Conservation (phyloP, 2,797 vertebrate genomes). For the Gymnoscopelus braueri region DNA sequence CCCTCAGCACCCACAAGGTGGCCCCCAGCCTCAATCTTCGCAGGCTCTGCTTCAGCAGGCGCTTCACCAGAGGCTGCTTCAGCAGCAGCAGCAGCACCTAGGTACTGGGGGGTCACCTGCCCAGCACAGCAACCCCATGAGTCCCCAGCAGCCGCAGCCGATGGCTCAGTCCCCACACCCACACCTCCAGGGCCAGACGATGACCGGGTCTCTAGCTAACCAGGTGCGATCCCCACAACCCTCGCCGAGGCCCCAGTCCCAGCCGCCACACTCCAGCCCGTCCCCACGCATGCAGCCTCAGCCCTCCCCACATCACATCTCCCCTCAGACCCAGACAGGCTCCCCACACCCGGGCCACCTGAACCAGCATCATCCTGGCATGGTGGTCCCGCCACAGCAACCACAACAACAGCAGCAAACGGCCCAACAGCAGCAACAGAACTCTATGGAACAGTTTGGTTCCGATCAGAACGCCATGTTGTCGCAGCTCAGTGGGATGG, state of each 20-base stretch:
- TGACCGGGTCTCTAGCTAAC: slow-evolving; percentile 89
- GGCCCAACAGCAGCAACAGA: slow-evolving; percentile 83
- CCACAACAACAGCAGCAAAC: slow-evolving; percentile 48
- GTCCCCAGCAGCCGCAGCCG: slow-evolving; percentile 85
- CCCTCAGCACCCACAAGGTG: slow-evolving; percentile 79
- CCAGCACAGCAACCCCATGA: slow-evolving; percentile 95
- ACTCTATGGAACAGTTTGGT: slow-evolving; percentile 95
- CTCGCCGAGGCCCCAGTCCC: slow-evolving; percentile 94
- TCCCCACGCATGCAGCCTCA: slow-evolving; percentile 97
- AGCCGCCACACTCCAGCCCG: slow-evolving; percentile 96
- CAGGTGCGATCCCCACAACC: slow-evolving; percentile 98
- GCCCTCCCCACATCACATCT: slow-evolving; percentile 95
- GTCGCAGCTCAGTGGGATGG: slow-evolving; percentile 94
- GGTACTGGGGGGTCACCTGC: slow-evolving; percentile 84
- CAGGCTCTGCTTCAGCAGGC: slow-evolving; percentile 86
- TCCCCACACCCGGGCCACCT: slow-evolving; percentile 91
- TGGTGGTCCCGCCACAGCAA: slow-evolving; percentile 83
- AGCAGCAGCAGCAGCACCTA: slow-evolving; percentile 93
- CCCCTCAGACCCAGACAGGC: slow-evolving; percentile 95
- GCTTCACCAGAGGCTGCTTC: slow-evolving; percentile 90
- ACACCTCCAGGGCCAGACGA: slow-evolving; percentile 90
- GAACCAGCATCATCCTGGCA: slow-evolving; percentile 81
- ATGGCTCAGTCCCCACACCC: slow-evolving; percentile 93
- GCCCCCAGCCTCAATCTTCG: slow-evolving; percentile 78
- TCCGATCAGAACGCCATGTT: slow-evolving; percentile 94